A percentile compares a stretch with the other conserved stretches of the same genome.
Conservation (phyloP, 1,140 invertebrate genomes). For the Elymnias hypermnestra region DNA sequence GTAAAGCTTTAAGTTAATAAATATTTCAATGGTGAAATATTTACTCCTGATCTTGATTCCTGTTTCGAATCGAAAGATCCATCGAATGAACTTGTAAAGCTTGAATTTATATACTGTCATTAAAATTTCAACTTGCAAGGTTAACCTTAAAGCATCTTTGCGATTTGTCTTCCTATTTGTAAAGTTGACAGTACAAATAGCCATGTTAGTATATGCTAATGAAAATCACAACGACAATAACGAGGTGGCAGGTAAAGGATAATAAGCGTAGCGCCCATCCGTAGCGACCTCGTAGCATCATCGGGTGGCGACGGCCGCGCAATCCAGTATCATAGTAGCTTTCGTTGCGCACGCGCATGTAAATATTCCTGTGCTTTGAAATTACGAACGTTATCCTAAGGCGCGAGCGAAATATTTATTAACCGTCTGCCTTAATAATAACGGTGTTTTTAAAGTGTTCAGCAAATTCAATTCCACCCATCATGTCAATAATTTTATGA, state of each 20-base stretch:
- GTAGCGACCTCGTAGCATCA: constrained; percentile 43
- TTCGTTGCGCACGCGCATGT: constrained; percentile 56
- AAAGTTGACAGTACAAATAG: neutral
- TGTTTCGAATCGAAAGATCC: too few relatives aligned
- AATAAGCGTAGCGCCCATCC: constrained; percentile 49
- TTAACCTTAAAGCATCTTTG: too few relatives aligned
- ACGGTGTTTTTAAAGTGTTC: constrained; percentile 1
- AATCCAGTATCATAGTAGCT: constrained; percentile 50
- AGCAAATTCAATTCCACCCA: too few relatives aligned
- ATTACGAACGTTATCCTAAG: constrained; percentile 30
- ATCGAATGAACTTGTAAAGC: too few relatives aligned
- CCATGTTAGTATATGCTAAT: neutral
- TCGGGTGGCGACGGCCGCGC: constrained; percentile 31
- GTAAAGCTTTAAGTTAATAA: too few relatives aligned
- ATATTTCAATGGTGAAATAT: too few relatives aligned
- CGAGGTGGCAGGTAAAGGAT: constrained; percentile 34
- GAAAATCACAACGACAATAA: constrained; percentile 20
- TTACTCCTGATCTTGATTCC: too few relatives aligned
- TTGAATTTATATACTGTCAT: too few relatives aligned
- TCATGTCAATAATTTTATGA: constrained; percentile 34
- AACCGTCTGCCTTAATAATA: neutral
- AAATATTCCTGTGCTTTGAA: constrained; percentile 10
- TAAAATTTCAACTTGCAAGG: too few relatives aligned
- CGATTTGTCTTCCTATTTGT: too few relatives aligned
- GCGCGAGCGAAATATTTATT: constrained; percentile 1